Percentiles rank a stretch among this genome's conserved stretches.
Conservation (phyloP, 2,888 invertebrate species). For the Trissolcus brochymenae region DNA sequence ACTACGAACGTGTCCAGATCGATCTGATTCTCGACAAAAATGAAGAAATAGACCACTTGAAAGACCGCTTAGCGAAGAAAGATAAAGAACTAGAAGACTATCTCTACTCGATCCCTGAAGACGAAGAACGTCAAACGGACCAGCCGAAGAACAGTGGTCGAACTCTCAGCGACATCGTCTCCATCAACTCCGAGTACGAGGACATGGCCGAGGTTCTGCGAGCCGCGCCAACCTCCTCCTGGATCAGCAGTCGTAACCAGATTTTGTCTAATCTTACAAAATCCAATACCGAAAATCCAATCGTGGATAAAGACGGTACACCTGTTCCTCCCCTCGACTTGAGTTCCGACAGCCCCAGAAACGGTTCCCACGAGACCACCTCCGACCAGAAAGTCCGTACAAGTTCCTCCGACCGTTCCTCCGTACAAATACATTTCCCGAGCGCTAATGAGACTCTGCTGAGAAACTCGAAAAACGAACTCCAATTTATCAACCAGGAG, state of each 20-base stretch:
- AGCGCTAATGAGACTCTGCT: constrained; percentile 10
- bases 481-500: constrained; percentile 44
- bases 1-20: constrained; percentile 70
- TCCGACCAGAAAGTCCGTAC: constrained; percentile 16
- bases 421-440: constrained; percentile 10
- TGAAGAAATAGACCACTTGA: constrained; percentile 82
- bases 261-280: constrained; percentile 18
- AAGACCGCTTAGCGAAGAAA: constrained; percentile 79
- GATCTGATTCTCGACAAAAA: constrained; percentile 83
- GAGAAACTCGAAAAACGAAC: neutral
- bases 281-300: constrained; percentile 13
- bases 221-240: constrained; percentile 62
- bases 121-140: constrained; percentile 76
- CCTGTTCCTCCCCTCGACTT: constrained; percentile 70
- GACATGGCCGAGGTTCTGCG: constrained; percentile 76
- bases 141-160: constrained; percentile 81
- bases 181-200: constrained; percentile 83
- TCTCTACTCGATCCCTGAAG: constrained; percentile 80
- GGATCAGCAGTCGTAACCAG: constrained; percentile 53
- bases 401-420: too few relatives aligned
- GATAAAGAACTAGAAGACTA: constrained; percentile 78
- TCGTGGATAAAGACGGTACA: constrained; percentile 36
- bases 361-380: constrained; percentile 34
- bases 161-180: constrained; percentile 84
- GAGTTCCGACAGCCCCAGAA: constrained; percentile 62